Evolutionary conservation across 2,113 vertebrate genomes (phyloP).

Genomic region (Felis chaus): DNA sequence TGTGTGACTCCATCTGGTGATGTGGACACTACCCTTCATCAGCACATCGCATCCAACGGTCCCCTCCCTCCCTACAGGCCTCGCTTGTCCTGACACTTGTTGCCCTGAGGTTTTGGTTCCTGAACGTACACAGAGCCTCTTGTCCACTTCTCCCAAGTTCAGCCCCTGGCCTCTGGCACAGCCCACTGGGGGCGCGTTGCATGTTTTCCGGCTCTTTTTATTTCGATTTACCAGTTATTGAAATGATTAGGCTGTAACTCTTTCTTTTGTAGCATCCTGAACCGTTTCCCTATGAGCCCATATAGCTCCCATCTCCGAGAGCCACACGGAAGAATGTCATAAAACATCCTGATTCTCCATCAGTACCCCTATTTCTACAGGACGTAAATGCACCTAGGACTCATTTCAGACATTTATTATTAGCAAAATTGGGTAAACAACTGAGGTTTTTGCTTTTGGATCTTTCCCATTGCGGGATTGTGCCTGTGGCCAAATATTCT

Average conservation of each 20-base stretch:
- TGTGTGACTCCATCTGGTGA: background rate
- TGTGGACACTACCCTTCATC: rapidly evolving
- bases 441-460: background rate
- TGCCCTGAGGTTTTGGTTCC: background rate
- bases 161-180: background rate
- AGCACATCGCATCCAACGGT: too few relatives aligned
- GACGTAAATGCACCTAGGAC: background rate
- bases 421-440: background rate
- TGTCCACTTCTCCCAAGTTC: background rate
- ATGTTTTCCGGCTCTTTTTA: background rate
- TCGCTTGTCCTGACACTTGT: background rate
- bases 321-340: background rate
- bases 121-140: background rate
- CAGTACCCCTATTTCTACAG: background rate
- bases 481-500: constrained; percentile 17
- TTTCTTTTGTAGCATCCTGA: background rate
- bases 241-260: too few relatives aligned
- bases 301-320: background rate
- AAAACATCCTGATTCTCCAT: background rate
- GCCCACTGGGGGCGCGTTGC: rapidly evolving
- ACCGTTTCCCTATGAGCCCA: background rate
- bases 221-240: background rate
- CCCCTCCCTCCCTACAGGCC: rapidly evolving
- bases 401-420: background rate
- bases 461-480: constrained; percentile 31